A percentile compares a stretch with the other conserved stretches of the same genome.
Evolutionary conservation across 2,888 invertebrate species (phyloP).

Genomic region (Meteorus cinctellus): DNA sequence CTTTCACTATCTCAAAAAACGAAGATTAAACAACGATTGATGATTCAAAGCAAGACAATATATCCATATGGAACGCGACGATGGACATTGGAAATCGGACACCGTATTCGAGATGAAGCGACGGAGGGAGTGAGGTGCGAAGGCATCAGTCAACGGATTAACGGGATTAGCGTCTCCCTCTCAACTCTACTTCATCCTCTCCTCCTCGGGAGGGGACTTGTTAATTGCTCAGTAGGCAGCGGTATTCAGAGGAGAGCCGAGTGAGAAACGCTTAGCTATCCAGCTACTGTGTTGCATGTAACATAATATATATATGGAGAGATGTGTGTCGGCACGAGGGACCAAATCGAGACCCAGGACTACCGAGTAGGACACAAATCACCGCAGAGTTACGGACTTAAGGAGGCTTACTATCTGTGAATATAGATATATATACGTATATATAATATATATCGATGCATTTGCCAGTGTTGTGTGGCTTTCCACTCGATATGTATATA

Average conservation of each 20-base stretch:
- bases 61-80: background rate
- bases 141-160: conserved; percentile 74
- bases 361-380: conserved; percentile 67
- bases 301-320: conserved; percentile 6
- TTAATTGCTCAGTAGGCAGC: conserved; percentile 71
- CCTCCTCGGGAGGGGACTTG: conserved; percentile 70
- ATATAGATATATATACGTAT: conserved; percentile 11
- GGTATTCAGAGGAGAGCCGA: conserved; percentile 44
- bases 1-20: no score
- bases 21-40: background rate
- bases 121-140: conserved; percentile 48
- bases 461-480: conserved; percentile 36
- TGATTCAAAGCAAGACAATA: background rate
- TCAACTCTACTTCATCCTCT: conserved; percentile 37
- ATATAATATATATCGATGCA: conserved; percentile 36
- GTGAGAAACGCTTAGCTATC: conserved; percentile 34
- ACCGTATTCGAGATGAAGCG: conserved; percentile 27
- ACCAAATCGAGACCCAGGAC: conserved; percentile 39
- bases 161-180: conserved; percentile 65
- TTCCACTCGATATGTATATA: conserved; percentile 24
- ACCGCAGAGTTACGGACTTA: conserved; percentile 72
- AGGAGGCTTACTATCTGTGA: conserved; percentile 67
- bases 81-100: conserved; percentile 37
- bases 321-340: conserved; percentile 32
- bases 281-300: conserved; percentile 36